phyloP scores from a whole-genome alignment of 2,888 invertebrate genomes.

The Brachyptera risi region DNA sequence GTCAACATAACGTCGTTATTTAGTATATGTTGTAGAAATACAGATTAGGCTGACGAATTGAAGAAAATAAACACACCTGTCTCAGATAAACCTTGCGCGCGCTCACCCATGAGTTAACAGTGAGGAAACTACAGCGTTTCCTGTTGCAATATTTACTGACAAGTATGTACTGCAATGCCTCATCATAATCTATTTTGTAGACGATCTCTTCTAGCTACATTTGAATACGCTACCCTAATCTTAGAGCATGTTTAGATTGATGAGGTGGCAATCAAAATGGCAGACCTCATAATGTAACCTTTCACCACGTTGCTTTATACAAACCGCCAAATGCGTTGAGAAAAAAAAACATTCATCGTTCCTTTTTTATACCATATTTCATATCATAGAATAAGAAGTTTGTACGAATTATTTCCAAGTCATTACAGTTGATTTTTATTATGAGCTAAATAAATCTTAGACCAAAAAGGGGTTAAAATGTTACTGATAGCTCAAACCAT shows the following conservation, averaged over 20 bases:
- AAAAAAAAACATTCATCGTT: conserved; percentile 5
- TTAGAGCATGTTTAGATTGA: not conserved
- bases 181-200: not conserved
- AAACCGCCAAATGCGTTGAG: not conserved
- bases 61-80: no score
- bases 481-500: no score
- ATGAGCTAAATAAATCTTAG: not conserved
- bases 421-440: not conserved
- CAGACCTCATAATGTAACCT: conserved; percentile 7
- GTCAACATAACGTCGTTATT: no score
- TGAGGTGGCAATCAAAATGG: conserved; percentile 10
- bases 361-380: not conserved
- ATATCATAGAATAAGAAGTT: not conserved
- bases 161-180: not conserved
- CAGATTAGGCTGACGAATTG: no score
- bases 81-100: no score
- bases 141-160: not conserved
- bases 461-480: not conserved
- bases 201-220: not conserved
- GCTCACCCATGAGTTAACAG: no score
- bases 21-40: no score
- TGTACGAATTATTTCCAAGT: not conserved
- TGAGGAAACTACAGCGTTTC: not conserved
- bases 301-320: conserved; percentile 8
- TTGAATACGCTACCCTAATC: conserved; percentile 12